These are phyloP conservation scores for Mesoclemmys tuberculata DNA, from an alignment of 2,113 vertebrate genomes.

Conservation along the genomic window DNA sequence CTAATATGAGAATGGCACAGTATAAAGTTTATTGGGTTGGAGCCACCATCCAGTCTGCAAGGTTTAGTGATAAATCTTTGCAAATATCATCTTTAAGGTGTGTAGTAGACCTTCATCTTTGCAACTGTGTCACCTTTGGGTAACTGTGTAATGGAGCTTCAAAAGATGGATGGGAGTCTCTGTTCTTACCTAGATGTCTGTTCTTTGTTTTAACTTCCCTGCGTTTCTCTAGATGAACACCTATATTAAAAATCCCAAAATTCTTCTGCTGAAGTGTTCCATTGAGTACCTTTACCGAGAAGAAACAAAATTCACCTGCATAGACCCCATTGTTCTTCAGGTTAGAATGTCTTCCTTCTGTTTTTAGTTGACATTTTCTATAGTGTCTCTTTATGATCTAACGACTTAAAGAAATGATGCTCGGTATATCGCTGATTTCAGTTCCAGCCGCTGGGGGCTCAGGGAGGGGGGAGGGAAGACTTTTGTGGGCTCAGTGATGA, in stretches of 20 bases:
- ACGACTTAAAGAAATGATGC: neutral
- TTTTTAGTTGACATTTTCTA: neutral
- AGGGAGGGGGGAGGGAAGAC: neutral
- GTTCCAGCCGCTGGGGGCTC: neutral
- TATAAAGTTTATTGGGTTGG: neutral
- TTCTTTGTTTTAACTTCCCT: conserved; percentile 7
- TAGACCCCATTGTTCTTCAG: conserved; percentile 98
- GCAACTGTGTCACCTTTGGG: neutral
- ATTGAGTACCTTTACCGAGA: conserved; percentile 98
- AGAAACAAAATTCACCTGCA: conserved; percentile 98
- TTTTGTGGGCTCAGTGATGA: neutral
- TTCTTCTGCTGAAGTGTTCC: conserved; percentile 96
- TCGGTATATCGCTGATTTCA: neutral
- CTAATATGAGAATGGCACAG: neutral
- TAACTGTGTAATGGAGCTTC: neutral
- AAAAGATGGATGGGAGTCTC: neutral
- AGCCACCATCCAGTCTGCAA: neutral
- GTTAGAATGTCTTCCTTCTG: conserved; percentile 72
- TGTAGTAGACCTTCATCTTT: neutral
- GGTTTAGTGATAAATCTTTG: neutral
- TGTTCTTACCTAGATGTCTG: neutral
- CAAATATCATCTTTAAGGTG: neutral
- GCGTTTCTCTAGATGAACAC: conserved; percentile 90
- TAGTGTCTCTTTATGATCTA: neutral
- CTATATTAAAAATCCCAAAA: conserved; percentile 96